Conservation (phyloP, 2,888 invertebrate species). For the Lasiommata megera region DNA sequence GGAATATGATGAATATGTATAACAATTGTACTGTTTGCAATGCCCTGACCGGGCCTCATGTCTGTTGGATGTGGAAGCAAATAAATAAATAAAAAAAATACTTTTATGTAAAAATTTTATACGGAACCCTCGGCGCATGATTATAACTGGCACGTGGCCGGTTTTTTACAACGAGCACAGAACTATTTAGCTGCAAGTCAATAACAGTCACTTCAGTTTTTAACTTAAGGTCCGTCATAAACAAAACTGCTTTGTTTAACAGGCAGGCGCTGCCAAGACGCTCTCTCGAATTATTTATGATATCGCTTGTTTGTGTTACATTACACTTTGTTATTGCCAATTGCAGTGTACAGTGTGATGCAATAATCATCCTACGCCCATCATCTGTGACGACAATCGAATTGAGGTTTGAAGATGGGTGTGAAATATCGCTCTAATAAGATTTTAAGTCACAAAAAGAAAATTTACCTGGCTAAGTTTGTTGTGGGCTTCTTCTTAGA, state of each 20-base stretch:
- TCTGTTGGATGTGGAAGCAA: no score
- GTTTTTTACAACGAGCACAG: not conserved
- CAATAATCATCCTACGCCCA: conserved; percentile 2
- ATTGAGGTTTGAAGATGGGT: no score
- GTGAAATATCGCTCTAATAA: no score
- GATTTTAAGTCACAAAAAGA: no score
- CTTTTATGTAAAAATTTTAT: no score
- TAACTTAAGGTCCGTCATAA: conserved; percentile 1
- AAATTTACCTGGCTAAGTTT: no score
- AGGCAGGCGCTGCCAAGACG: conserved; percentile 18
- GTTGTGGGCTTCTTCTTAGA: no score
- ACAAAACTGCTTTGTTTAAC: conserved; percentile 5
- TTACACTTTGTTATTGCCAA: conserved; percentile 13
- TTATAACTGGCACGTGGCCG: not conserved
- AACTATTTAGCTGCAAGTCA: not conserved
- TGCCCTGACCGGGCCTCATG: no score
- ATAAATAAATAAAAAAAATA: no score
- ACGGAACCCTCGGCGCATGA: no score
- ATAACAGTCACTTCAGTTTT: not conserved
- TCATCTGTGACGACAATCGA: not conserved
- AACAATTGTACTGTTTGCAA: no score
- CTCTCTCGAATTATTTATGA: conserved; percentile 21
- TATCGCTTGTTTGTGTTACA: conserved; percentile 19
- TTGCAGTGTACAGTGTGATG: conserved; percentile 12
- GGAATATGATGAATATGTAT: no score